phyloP scores from a whole-genome alignment of 2,797 vertebrate species.

The Amblyraja radiata region DNA sequence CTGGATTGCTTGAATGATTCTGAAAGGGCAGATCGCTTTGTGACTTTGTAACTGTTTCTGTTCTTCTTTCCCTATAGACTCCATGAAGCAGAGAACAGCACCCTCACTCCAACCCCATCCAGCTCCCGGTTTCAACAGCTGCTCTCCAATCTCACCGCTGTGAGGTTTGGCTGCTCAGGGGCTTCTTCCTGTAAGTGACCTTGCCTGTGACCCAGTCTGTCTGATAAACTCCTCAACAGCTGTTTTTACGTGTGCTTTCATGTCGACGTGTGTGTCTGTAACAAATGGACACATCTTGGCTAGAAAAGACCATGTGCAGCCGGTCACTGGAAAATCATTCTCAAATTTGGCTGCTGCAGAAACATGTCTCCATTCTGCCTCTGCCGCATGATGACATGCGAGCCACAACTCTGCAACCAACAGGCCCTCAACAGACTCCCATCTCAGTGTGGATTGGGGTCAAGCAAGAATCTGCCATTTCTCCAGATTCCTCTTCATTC shows the following conservation, averaged over 20 bases:
- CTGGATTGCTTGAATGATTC: slow-evolving; percentile 38
- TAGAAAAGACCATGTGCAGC: too few relatives aligned
- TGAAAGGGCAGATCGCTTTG: too few relatives aligned
- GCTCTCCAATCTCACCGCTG: slow-evolving; percentile 68
- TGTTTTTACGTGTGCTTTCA: neutral
- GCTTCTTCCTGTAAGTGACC: slow-evolving; percentile 58
- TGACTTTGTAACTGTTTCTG: neutral
- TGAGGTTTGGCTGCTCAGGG: slow-evolving; percentile 61
- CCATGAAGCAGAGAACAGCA: slow-evolving; percentile 60
- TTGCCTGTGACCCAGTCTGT: fast-evolving
- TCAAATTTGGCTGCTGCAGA: too few relatives aligned
- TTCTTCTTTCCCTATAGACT: slow-evolving; percentile 56
- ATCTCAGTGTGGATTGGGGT: too few relatives aligned
- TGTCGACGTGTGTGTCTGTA: neutral
- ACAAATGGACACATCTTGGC: too few relatives aligned
- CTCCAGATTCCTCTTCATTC: too few relatives aligned
- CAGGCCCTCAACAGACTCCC: too few relatives aligned
- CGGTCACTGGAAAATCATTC: too few relatives aligned
- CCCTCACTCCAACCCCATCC: slow-evolving; percentile 48
- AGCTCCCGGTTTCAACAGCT: slow-evolving; percentile 70
- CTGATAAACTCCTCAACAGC: neutral
- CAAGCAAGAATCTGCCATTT: too few relatives aligned
- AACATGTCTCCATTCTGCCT: too few relatives aligned
- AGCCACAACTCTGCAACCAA: too few relatives aligned
- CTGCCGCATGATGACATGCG: too few relatives aligned